Percentiles rank a stretch among this genome's conserved stretches.
These are phyloP conservation scores for Drosophila bipectinata DNA, from an alignment of 1,140 invertebrate genomes.

Conservation along the genomic window DNA sequence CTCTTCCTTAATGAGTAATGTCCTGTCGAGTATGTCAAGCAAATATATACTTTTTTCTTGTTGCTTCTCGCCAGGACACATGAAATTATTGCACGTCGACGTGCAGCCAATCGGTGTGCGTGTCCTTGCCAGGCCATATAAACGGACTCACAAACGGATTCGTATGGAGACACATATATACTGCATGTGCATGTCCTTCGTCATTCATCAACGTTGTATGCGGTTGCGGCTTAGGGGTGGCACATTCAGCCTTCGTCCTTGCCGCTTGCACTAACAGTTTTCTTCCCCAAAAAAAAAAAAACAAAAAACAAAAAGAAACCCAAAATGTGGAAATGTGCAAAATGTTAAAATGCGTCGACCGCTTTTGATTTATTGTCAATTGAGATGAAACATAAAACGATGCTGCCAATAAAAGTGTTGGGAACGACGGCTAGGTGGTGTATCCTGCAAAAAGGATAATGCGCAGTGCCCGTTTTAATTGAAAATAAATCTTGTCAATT, in stretches of 20 bases:
- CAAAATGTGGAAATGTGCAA: slow-evolving; percentile 54
- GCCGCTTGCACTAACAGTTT: slow-evolving; percentile 29
- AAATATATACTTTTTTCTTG: slow-evolving; percentile 16
- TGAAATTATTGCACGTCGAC: slow-evolving; percentile 78
- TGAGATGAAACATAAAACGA: slow-evolving; percentile 68
- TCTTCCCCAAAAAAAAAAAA: slow-evolving; percentile 20
- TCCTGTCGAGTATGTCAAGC: neutral
- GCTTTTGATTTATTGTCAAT: slow-evolving; percentile 76
- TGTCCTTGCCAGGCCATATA: slow-evolving; percentile 44
- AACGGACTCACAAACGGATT: slow-evolving; percentile 9
- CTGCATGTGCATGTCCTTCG: slow-evolving; percentile 67
- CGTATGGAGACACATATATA: slow-evolving; percentile 17
- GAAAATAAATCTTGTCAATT: slow-evolving; percentile 82
- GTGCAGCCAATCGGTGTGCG: slow-evolving; percentile 77
- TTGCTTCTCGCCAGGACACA: slow-evolving; percentile 57
- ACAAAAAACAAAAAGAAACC: slow-evolving; percentile 6
- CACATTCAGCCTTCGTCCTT: slow-evolving; percentile 19
- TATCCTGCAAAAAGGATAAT: slow-evolving; percentile 60
- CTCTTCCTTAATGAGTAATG: neutral
- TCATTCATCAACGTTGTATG: slow-evolving; percentile 73
- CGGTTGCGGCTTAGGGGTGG: slow-evolving; percentile 75
- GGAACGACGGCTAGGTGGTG: slow-evolving; percentile 6
- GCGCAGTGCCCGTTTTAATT: slow-evolving; percentile 73
- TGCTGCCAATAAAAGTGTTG: slow-evolving; percentile 74
- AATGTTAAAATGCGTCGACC: slow-evolving; percentile 57